Evolutionary conservation across 92 coral and sea anemone species (phyloP).

Genomic region (Umimayanthus chanpuru): DNA sequence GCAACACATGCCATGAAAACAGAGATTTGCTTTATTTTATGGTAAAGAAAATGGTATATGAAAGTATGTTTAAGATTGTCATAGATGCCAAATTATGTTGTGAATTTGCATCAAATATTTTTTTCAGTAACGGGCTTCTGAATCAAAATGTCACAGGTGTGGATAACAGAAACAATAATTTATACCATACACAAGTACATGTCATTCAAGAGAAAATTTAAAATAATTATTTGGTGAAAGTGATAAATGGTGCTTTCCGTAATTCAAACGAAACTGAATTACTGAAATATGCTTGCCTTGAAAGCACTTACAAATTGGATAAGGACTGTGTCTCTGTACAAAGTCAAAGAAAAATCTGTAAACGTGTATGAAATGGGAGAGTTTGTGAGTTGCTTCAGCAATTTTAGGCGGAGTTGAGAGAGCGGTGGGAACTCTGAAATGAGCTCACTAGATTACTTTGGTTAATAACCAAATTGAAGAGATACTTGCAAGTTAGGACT

Average conservation of each 20-base stretch:
- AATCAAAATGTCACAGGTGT: background rate
- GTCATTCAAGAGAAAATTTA: background rate
- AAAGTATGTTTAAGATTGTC: constrained; percentile 17
- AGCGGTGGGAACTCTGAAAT: no score
- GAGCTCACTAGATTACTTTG: no score
- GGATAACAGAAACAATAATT: background rate
- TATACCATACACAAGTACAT: background rate
- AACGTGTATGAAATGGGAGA: no score
- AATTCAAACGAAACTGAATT: no score
- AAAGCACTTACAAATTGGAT: background rate
- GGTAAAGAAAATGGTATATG: constrained; percentile 24
- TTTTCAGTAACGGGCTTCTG: background rate
- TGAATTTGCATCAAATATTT: background rate
- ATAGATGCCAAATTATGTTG: background rate
- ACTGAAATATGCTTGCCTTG: no score
- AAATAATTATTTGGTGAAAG: no score
- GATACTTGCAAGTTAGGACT: no score
- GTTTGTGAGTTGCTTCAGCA: no score
- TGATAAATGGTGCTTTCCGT: no score
- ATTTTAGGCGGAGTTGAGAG: no score
- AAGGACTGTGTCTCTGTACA: background rate
- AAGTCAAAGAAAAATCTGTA: no score
- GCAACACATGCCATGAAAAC: background rate
- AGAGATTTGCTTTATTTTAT: constrained; percentile 33
- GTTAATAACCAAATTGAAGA: no score